A percentile compares a stretch with the other conserved stretches of the same genome.
Evolutionary conservation across 2,113 vertebrate species (phyloP).

Genomic region (Cardinalis cardinalis): DNA sequence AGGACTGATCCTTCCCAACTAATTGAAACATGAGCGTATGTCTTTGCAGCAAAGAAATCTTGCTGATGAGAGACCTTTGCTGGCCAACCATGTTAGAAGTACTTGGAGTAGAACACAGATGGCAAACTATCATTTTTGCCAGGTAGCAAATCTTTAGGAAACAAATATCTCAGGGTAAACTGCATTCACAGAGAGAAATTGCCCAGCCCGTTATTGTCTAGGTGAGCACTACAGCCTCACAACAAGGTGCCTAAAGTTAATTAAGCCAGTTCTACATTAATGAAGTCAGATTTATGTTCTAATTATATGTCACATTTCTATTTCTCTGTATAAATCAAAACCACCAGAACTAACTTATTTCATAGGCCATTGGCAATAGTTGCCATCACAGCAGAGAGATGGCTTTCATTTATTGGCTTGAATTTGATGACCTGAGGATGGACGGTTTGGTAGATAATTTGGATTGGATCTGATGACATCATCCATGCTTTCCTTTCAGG

Average conservation of each 20-base stretch:
- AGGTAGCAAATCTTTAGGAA: slow-evolving; percentile 24
- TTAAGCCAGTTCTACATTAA: slow-evolving; percentile 36
- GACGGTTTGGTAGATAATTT: background rate
- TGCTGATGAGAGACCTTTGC: background rate
- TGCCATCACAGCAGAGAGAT: background rate
- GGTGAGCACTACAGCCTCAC: background rate
- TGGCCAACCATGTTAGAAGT: background rate
- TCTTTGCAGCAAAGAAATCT: background rate
- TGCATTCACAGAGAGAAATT: background rate
- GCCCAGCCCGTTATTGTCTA: slow-evolving; percentile 14
- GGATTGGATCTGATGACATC: background rate
- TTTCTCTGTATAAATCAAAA: slow-evolving; percentile 46
- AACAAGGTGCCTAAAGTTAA: slow-evolving; percentile 15
- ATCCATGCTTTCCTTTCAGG: background rate
- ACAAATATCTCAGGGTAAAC: slow-evolving; percentile 16
- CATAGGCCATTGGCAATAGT: background rate
- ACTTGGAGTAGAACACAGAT: slow-evolving; percentile 7
- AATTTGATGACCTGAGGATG: slow-evolving; percentile 11
- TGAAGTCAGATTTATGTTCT: slow-evolving; percentile 25
- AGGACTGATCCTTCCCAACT: background rate
- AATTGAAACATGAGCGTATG: background rate
- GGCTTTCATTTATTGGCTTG: slow-evolving; percentile 13
- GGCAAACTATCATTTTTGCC: background rate
- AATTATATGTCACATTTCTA: slow-evolving; percentile 9
- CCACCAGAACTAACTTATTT: slow-evolving; percentile 49